Base-by-base conservation (phyloP, 2,888 invertebrate species). In the Pyrrhosoma nymphula region DNA sequence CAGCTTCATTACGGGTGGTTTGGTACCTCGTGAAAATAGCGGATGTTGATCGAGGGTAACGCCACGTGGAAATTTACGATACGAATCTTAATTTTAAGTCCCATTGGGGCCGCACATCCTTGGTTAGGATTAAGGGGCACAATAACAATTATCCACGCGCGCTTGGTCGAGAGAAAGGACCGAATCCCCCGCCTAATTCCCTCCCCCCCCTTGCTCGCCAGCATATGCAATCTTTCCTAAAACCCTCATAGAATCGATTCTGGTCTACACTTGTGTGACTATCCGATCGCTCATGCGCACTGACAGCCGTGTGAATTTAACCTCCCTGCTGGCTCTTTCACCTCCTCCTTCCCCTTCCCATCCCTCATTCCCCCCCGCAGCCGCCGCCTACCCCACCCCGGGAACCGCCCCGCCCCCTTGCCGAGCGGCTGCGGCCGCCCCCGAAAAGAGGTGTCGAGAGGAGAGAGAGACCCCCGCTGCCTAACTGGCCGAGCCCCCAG, bases 251-350 rank as follows among this genome's bases (percentile, higher is more conserved):
- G 93, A 93, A 93, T 93, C 93, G 93, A 93, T 75, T 69, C 69
- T 47, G 69, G 47, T 35, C 35, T 39, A 60, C 56, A 60, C 90
- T 91, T 91, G 90, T 90, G 90, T 75, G 93, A 93, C 93, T 93
- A 69, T 69, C 93, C 93, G 69, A 93, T 93, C 93, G 75, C 93
- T 93, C 93, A 93, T 93, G 93, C 93, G 93, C 93, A 75, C 75
- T 93, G 93, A 93, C 93, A 93, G 93, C 93, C 69, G 75, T 93
- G 69, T 93, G 93, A 75, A 75, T 93, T 75, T 69, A 39, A 69
- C 91, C 91, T 63, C 63, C 91, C 63, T 91, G 63, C 91, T 23
- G n/a, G 63, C 91, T 63, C 60, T 39, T 63, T 63, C 63, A n/a
- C 14, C 26, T 47, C 93, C 14, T 26, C 0, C 47, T 26, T 69